Evolutionary conservation across 2,888 invertebrate species (phyloP), one percentile per base, ranked within the genome.

Genomic region (Drosophila recens): DNA sequence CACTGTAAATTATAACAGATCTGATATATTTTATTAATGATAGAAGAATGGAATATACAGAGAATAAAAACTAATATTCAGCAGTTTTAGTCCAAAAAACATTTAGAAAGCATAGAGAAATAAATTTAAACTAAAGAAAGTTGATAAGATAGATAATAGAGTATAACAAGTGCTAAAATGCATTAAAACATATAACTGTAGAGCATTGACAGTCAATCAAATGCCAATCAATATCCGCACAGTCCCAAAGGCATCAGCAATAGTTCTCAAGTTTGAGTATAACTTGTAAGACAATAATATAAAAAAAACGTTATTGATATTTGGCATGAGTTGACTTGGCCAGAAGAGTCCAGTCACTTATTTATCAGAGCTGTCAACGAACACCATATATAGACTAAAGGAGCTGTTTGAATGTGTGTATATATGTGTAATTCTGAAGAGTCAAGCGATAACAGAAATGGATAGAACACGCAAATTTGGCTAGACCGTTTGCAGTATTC

Each of bases 341-440:
- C 11, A 36, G 27, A 42, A 34, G 61, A 30, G 45, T 49, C 30
- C 51, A 57, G 68, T 36, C 43, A 71, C 63, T 74, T 79, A 82
- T 87, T 89, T 84, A 84, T 89, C 89, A 76, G 66, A 84, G 57
- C 76, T 79, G 89, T 85, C 87, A 61, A 68, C 43, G 63, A 49
- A 59, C 53, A 34, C 89, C 89, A 75, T 83, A 79, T 81, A 65
- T 66, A 84, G 75, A 40, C 66, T 81, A 54, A 38, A 46, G 62
- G 69, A 30, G 42, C 33, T n/a, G 20, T n/a, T 36, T 15, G 11
- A 53, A 33, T 53, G 20, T 33, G 17, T 30, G 38, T 49, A 13
- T 30, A 30, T 45, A 13, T 52, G 5, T 36, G 30, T 11, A 15
- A 36, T 5, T 27, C 48, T 58, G 38, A 40, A 48, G 8, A 61